Evolutionary conservation across 1,140 invertebrate genomes (phyloP).

Genomic region (Philopotamus ludificatus): DNA sequence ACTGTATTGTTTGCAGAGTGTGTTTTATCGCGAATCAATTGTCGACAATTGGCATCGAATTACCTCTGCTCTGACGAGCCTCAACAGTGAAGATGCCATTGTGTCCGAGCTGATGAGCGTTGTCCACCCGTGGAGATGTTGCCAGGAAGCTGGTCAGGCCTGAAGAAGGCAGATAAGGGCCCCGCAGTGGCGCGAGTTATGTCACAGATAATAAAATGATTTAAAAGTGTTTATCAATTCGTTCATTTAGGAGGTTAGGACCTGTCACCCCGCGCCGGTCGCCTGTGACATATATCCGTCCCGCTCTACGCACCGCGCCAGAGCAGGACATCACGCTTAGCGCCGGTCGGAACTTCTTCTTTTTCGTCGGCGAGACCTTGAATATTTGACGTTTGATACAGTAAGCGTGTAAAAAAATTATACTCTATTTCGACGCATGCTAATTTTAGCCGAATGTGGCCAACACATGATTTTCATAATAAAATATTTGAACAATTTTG

Average conservation of each 20-base stretch:
- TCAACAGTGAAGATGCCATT: constrained; percentile 37
- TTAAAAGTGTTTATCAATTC: constrained; percentile 23
- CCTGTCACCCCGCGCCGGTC: neutral
- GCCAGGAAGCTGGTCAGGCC: no score
- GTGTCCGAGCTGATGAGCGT: neutral
- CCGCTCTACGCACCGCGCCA: neutral
- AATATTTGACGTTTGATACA: constrained; percentile 12
- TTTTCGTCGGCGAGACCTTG: constrained; percentile 9
- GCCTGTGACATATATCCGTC: neutral
- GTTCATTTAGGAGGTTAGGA: neutral
- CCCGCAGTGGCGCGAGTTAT: neutral
- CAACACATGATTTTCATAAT: no score
- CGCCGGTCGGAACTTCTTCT: neutral
- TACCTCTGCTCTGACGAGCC: constrained; percentile 34
- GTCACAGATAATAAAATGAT: neutral
- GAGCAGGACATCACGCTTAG: neutral
- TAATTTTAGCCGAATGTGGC: no score
- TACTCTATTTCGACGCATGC: constrained; percentile 1
- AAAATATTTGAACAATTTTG: neutral
- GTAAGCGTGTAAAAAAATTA: neutral
- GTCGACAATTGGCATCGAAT: no score
- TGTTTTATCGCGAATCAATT: no score
- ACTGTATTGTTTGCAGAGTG: no score
- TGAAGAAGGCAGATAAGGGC: neutral
- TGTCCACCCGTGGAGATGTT: no score